A percentile compares a stretch with the other conserved stretches of the same genome.
phyloP scores from a whole-genome alignment of 2,888 invertebrate genomes.

The Neocrepidodera transversa region DNA sequence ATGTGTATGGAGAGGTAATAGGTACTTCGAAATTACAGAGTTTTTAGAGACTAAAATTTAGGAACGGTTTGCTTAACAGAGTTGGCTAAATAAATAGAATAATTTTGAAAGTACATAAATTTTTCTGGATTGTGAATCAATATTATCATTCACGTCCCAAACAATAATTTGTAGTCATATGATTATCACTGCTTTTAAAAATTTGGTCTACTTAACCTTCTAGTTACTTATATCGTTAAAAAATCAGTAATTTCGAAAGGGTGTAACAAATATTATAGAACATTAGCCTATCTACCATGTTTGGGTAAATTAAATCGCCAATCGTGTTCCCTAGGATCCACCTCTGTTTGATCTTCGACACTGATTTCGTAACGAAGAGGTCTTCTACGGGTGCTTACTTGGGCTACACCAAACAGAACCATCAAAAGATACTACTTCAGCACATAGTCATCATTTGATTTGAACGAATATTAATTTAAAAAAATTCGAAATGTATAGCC shows the following conservation, averaged over 20 bases:
- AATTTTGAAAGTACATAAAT: too few species aligned
- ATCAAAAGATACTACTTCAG: conserved; percentile 32
- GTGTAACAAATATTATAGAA: conserved; percentile 43
- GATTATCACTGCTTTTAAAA: too few species aligned
- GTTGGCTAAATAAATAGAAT: too few species aligned
- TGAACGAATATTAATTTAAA: conserved; percentile 17
- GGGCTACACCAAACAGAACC: conserved; percentile 51
- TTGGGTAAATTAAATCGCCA: conserved; percentile 63
- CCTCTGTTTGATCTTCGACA: conserved; percentile 64
- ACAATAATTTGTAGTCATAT: too few species aligned
- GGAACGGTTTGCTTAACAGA: too few species aligned
- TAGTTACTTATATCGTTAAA: conserved; percentile 1
- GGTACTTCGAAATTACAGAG: too few species aligned
- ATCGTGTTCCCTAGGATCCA: conserved; percentile 64
- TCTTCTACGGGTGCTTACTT: conserved; percentile 55
- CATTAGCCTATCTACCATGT: conserved; percentile 58
- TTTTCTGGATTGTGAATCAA: too few species aligned
- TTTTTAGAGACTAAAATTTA: too few species aligned
- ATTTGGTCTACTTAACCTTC: too few species aligned
- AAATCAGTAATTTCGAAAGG: conserved; percentile 35
- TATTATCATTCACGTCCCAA: too few species aligned
- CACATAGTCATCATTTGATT: conserved; percentile 17
- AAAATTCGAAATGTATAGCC: too few species aligned
- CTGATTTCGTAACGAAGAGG: conserved; percentile 63
- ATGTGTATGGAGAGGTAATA: too few species aligned